A percentile compares a stretch with the other conserved stretches of the same genome.
These are phyloP conservation scores for Drosophila pseudotalamancana DNA, from an alignment of 2,888 invertebrate species.

Conservation along the genomic window DNA sequence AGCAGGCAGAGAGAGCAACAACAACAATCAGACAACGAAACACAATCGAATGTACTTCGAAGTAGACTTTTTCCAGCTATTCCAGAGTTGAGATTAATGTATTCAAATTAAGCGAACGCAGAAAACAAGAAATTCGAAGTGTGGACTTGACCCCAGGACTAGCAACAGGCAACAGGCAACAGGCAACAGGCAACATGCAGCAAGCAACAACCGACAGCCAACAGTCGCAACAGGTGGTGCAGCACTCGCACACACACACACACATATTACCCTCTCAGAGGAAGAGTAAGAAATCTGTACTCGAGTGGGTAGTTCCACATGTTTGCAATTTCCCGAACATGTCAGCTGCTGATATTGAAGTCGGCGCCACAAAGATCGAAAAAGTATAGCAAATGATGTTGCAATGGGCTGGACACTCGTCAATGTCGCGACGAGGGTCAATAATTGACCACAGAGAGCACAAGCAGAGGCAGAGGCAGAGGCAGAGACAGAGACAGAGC, in stretches of 20 bases:
- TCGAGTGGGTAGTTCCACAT: conserved; percentile 28
- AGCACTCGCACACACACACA: too few species aligned
- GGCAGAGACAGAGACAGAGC: conserved; percentile 7
- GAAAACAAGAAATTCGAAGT: conserved; percentile 41
- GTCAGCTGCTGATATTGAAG: conserved; percentile 43
- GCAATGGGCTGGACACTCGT: conserved; percentile 61
- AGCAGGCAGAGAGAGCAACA: background rate
- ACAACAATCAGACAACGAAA: conserved; percentile 1
- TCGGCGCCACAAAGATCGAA: conserved; percentile 44
- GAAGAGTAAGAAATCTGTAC: conserved; percentile 2
- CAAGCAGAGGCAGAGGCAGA: conserved; percentile 10
- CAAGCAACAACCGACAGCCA: conserved; percentile 36
- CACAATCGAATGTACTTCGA: background rate
- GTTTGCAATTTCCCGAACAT: conserved; percentile 49
- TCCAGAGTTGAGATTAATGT: conserved; percentile 28
- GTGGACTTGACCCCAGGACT: conserved; percentile 68
- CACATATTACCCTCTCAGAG: too few species aligned
- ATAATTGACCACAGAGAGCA: conserved; percentile 48
- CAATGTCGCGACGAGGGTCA: conserved; percentile 63
- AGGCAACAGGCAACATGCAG: too few species aligned
- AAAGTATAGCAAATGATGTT: conserved; percentile 36
- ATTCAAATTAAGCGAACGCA: conserved; percentile 34
- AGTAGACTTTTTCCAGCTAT: background rate
- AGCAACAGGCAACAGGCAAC: conserved; percentile 29
- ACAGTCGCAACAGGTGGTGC: conserved; percentile 62